These are phyloP conservation scores for Ceryle rudis DNA, from an alignment of 2,797 vertebrate species.

Conservation along the genomic window DNA sequence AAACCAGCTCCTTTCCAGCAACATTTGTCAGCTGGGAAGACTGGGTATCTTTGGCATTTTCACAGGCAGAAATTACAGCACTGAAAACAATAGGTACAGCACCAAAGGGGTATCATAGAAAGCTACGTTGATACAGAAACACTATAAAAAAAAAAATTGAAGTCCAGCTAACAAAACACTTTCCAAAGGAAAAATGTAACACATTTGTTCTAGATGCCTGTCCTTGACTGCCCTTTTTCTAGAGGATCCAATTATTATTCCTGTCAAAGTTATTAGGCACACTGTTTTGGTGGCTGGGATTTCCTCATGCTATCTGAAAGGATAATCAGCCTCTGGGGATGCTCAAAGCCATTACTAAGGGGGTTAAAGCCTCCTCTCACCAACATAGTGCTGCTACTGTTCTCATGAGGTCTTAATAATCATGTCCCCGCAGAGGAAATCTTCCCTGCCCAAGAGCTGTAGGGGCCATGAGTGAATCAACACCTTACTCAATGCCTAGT, in stretches of 20 bases:
- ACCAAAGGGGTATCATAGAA: not conserved
- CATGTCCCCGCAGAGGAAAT: not conserved
- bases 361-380: not conserved
- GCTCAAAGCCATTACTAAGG: not conserved
- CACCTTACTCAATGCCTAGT: not conserved
- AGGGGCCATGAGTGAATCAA: not conserved
- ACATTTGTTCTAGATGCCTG: not conserved
- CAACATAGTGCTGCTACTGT: rapidly evolving
- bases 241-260: not conserved
- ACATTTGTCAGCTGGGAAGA: constrained; percentile 3
- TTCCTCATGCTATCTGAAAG: not conserved
- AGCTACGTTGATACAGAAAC: not conserved
- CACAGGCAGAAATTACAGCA: not conserved
- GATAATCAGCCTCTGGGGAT: not conserved
- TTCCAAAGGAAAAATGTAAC: not conserved
- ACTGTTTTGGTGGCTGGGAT: not conserved
- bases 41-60: not conserved
- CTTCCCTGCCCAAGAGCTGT: not conserved
- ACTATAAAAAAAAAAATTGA: not conserved
- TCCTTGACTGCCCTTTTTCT: constrained; percentile 36
- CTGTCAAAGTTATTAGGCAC: not conserved
- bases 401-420: not conserved
- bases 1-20: constrained; percentile 17
- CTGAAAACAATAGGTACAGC: not conserved
- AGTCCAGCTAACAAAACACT: not conserved